Percentiles rank a stretch among this genome's conserved stretches.
phyloP scores from a whole-genome alignment of 2,113 vertebrate genomes.

The Zootoca vivipara region DNA sequence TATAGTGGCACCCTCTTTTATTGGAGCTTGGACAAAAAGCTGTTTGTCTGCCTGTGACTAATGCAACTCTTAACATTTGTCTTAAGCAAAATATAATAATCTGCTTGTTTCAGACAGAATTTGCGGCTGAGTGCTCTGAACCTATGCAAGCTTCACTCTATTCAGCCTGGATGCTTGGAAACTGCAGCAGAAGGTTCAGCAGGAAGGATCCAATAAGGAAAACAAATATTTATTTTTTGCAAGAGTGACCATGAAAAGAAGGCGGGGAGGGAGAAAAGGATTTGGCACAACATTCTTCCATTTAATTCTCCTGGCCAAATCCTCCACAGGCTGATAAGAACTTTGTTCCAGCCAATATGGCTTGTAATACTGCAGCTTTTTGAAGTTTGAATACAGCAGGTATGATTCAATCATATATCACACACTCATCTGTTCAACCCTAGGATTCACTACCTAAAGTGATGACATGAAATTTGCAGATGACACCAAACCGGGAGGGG shows the following conservation, averaged over 20 bases:
- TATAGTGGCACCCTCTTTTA: slow-evolving; percentile 19
- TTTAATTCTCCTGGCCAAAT: slow-evolving; percentile 14
- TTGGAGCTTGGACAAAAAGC: slow-evolving; percentile 13
- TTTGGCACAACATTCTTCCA: slow-evolving; percentile 18
- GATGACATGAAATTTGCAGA: not conserved
- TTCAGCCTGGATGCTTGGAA: slow-evolving; percentile 43
- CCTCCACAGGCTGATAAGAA: not conserved
- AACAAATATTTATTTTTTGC: slow-evolving; percentile 65
- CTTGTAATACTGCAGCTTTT: slow-evolving; percentile 5
- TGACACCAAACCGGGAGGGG: too few species aligned
- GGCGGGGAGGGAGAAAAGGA: not conserved
- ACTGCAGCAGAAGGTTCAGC: slow-evolving; percentile 45
- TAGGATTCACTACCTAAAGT: not conserved
- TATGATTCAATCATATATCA: not conserved
- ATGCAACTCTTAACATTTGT: slow-evolving; percentile 35
- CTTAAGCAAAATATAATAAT: slow-evolving; percentile 18
- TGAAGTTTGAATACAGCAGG: not conserved
- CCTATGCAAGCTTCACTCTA: slow-evolving; percentile 18
- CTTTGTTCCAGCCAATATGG: not conserved
- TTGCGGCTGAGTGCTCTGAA: slow-evolving; percentile 5
- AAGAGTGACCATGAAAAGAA: slow-evolving; percentile 56
- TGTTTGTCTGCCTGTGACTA: slow-evolving; percentile 29
- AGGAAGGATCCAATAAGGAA: slow-evolving; percentile 60
- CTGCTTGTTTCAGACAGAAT: slow-evolving; percentile 27
- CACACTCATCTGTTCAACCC: not conserved